Conservation (phyloP, 1,140 invertebrate genomes). For the Zaprionus inermis region DNA sequence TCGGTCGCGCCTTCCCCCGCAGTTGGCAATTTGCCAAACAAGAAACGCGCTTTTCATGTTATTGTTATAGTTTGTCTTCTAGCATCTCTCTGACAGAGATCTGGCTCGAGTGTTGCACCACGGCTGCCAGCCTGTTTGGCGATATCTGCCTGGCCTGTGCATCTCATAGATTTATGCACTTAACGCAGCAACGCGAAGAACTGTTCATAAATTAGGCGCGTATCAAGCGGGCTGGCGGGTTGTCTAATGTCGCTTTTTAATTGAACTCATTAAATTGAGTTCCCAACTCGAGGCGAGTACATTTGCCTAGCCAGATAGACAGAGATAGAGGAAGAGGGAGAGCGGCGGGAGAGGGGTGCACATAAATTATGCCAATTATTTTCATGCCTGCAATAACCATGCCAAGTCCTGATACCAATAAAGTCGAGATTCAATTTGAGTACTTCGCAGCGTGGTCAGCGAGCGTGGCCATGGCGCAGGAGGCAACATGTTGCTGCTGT, state of each 20-base stretch:
- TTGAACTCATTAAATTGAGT: slow-evolving; percentile 19
- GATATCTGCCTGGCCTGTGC: not conserved
- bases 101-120: not conserved
- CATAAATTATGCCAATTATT: slow-evolving; percentile 78
- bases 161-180: slow-evolving; percentile 10
- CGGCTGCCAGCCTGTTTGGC: not conserved
- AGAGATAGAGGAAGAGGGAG: slow-evolving; percentile 18
- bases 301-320: slow-evolving; percentile 49
- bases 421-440: slow-evolving; percentile 75
- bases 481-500: not conserved
- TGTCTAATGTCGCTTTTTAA: slow-evolving; percentile 26
- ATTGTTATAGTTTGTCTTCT: slow-evolving; percentile 33
- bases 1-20: slow-evolving; percentile 46
- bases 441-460: slow-evolving; percentile 46
- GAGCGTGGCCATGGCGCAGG: not conserved
- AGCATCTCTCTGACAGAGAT: not conserved
- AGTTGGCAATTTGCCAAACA: slow-evolving; percentile 54
- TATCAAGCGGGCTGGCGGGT: slow-evolving; percentile 6
- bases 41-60: slow-evolving; percentile 49
- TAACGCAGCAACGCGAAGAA: slow-evolving; percentile 3
- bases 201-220: slow-evolving; percentile 11
- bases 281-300: slow-evolving; percentile 19
- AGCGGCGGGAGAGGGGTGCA: slow-evolving; percentile 35
- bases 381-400: slow-evolving; percentile 59
- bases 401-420: slow-evolving; percentile 64